Evolutionary conservation across 2,888 invertebrate species (phyloP).

Genomic region (Cremastinae sp.): DNA sequence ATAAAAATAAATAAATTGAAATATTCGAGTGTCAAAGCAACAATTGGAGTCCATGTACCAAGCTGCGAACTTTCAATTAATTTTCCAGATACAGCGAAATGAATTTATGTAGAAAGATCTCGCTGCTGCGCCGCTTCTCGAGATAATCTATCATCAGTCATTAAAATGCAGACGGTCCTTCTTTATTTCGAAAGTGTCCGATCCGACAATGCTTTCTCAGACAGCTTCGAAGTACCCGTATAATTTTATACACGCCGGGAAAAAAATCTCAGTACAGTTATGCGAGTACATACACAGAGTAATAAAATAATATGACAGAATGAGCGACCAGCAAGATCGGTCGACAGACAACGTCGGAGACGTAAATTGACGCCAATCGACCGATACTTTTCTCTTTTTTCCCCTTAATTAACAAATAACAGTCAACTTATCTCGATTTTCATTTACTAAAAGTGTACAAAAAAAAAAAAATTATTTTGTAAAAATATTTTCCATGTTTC

Average conservation of each 20-base stretch:
- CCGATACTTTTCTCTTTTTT: constrained; percentile 51
- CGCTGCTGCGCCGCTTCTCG: neutral
- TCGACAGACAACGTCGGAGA: constrained; percentile 46
- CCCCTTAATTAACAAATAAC: constrained; percentile 24
- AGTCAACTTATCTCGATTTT: no score
- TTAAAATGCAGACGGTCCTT: constrained; percentile 36
- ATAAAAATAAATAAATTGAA: no score
- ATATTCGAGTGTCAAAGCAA: neutral
- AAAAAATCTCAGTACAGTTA: no score
- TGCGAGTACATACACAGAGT: neutral
- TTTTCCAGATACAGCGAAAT: no score
- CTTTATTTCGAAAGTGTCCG: constrained; percentile 51
- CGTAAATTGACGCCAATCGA: constrained; percentile 56
- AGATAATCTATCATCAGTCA: constrained; percentile 51
- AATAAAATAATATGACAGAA: constrained; percentile 31
- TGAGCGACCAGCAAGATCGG: constrained; percentile 49
- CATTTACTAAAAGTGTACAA: no score
- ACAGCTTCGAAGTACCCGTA: constrained; percentile 6
- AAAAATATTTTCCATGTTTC: no score
- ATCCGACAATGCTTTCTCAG: constrained; percentile 48
- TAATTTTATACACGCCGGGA: neutral
- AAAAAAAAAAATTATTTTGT: no score
- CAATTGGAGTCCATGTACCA: no score
- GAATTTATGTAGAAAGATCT: constrained; percentile 16
- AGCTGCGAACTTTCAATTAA: no score